phyloP scores from a whole-genome alignment of 2,113 vertebrate genomes.

The Pedetes capensis region DNA sequence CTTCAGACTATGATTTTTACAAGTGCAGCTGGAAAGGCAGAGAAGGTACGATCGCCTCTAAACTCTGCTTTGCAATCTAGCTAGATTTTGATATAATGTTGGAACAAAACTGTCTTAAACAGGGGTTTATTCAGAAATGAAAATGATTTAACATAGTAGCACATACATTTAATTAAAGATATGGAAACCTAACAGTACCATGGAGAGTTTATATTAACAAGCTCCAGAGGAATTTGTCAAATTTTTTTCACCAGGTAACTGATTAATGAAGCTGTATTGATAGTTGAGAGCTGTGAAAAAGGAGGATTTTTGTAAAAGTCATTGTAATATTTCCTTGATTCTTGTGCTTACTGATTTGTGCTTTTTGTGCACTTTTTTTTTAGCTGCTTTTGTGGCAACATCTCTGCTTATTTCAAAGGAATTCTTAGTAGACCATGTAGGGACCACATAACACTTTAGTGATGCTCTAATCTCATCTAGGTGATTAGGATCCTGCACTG shows the following conservation, averaged over 20 bases:
- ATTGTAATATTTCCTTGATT: neutral
- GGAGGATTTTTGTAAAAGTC: neutral
- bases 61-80: neutral
- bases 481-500: neutral
- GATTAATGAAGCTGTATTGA: conserved; percentile 14
- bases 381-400: neutral
- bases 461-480: neutral
- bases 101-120: neutral
- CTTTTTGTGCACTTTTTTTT: no score
- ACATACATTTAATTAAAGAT: conserved; percentile 37
- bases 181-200: neutral
- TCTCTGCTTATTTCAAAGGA: neutral
- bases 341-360: neutral
- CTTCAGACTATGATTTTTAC: neutral
- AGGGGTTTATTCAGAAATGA: conserved; percentile 18
- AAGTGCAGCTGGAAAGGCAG: neutral
- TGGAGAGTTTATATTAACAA: conserved; percentile 25
- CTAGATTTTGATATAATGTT: conserved; percentile 2
- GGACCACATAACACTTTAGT: neutral
- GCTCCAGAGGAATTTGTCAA: neutral
- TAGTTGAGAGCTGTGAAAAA: neutral
- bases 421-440: neutral
- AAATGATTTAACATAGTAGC: neutral
- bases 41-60: neutral
- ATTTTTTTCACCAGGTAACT: neutral